Base-by-base conservation (phyloP, 2,888 invertebrate genomes). In the Nomada lathburiana region DNA sequence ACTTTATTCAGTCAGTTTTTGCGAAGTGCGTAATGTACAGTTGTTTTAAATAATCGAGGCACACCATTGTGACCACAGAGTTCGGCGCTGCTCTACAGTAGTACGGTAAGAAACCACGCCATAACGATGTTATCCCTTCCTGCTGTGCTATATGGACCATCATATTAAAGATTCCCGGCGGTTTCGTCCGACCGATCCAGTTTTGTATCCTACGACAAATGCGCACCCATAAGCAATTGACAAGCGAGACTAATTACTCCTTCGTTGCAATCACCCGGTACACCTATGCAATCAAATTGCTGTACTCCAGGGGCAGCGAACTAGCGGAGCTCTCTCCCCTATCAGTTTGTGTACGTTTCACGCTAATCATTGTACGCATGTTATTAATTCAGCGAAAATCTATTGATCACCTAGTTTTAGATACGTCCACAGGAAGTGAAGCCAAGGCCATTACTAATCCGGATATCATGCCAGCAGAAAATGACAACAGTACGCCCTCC, bases 371-470 rank as follows among this genome's bases (percentile, higher is more conserved):
- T 29, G 29, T 29, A 29, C 29, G 29, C 2, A 3, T n/a, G 18
- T 10, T 62, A 42, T 42, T 62, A 18, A 7, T 47, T 63, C 42
- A 57, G 7, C 16, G 10, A 57, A 47, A 2, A 11, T 16, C 2
- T 20, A 16, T 3, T 11, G 10, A 20, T 10, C 47, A 90, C 89
- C 86, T 94, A 20, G 96, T 96, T 92, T 96, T 96, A 2, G 95
- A 95, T 87, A 96, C 96, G 91, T 96, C 96, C 2, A 96, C 95
- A 0, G 96, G 96, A 95, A 96, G 95, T 5, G 96, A 96, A 29
- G 95, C 95, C 16, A 95, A 94, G 2, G 96, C 96, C 9, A 96
- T 96, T 9, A 95, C 94, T 2, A 96, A 91, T 29, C 96, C 96
- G 86, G 96, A 95, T 83, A 96, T 95, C 95, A 96, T 95, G 81